Evolutionary conservation across 2,797 vertebrate species (phyloP), one percentile per base, ranked within the genome.

Genomic region (Serranus cabrilla): DNA sequence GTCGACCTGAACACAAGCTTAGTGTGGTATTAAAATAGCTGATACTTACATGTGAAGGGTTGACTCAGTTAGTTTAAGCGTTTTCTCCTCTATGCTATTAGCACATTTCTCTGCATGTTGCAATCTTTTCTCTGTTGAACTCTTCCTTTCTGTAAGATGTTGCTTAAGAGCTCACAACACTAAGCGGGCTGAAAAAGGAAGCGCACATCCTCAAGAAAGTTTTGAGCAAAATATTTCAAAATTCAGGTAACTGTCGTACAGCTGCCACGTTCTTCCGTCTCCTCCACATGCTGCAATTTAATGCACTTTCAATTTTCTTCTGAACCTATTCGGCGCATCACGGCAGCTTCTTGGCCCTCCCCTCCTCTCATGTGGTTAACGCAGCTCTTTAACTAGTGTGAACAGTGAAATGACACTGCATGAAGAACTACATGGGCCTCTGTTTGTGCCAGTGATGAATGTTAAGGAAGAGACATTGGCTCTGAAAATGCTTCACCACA

Each of bases 41-140:
- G 40, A 42, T 83, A 94, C 93, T 91, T 60, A 94, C 93, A 92
- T 91, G 72, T 49, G 65, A 40, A 11, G 7, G 7, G 9, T 21
- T 61, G 56, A 13, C 20, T 82, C 23, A 42, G 23, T 57, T 20
- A 23, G 42, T 57, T 72, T 21, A 21, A 17, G 59, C 20, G 0
- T 55, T 37, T 50, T 47, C 43, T 62, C 25, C 54, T 76, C 65
- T 56, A 49, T 13, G 21, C 64, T 27, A 14, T 62, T 37, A 40
- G 49, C 63, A 40, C 18, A 66, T 34, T 59, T 60, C 74, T 65
- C 58, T 43, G 13, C 80, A 81, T 90, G 76, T 72, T 76, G 81
- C 66, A 84, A 74, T 65, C 63, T 16, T 65, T 62, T 16, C 18
- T 66, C 27, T 55, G 27, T 72, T 49, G 12, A 80, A 63, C 50